Evolutionary conservation across 1,140 invertebrate genomes (phyloP).

Genomic region (Drosophila malerkotliana): DNA sequence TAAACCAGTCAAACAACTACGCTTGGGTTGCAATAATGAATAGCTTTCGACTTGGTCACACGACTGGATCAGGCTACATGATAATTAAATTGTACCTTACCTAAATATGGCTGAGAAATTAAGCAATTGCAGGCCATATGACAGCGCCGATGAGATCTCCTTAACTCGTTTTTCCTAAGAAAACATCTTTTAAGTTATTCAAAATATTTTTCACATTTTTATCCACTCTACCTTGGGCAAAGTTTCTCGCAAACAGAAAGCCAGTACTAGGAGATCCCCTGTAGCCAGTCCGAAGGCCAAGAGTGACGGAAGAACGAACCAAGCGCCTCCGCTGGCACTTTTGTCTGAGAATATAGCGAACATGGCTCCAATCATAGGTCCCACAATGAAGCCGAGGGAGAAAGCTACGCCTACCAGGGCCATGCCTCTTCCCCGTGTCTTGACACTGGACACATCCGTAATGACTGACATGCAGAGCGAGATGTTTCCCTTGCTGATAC

Average conservation of each 20-base stretch:
- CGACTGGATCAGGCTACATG: conserved; percentile 19
- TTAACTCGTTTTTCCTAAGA: conserved; percentile 85
- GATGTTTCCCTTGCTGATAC: conserved; percentile 98
- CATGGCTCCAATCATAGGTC: conserved; percentile 96
- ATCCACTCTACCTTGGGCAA: conserved; percentile 86
- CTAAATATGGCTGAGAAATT: conserved; percentile 84
- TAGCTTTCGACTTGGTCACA: conserved; percentile 26
- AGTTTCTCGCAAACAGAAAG: conserved; percentile 93
- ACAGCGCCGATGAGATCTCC: conserved; percentile 85
- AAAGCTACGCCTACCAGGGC: conserved; percentile 98
- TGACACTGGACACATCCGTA: conserved; percentile 93
- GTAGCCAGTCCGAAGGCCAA: conserved; percentile 92
- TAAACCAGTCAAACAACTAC: conserved; percentile 41
- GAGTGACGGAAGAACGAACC: conserved; percentile 93
- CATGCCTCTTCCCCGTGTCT: conserved; percentile 96
- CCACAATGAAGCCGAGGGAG: conserved; percentile 98
- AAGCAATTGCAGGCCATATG: conserved; percentile 88
- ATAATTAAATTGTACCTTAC: conserved; percentile 63
- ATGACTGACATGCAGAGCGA: conserved; percentile 97
- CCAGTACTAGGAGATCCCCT: conserved; percentile 91
- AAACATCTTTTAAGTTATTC: background rate
- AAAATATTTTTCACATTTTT: no score
- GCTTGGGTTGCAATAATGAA: conserved; percentile 3
- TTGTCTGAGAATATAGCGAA: conserved; percentile 91
- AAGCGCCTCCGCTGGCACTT: conserved; percentile 86